phyloP scores from a whole-genome alignment of 37 sponge, comb jelly and placozoan species.

The Hexactinellida sp. region DNA sequence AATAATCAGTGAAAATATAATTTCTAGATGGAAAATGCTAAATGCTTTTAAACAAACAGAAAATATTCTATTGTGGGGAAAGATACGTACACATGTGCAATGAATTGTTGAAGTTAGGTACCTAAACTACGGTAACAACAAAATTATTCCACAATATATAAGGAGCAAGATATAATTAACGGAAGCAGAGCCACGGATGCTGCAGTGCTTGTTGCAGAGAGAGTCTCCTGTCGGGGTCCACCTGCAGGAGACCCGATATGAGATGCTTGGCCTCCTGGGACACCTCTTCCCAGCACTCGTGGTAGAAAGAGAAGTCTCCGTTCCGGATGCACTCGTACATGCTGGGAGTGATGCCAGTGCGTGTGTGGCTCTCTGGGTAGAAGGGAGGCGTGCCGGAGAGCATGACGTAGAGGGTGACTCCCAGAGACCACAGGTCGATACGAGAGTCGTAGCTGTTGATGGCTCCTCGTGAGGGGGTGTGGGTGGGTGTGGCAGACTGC shows the following conservation, averaged over 20 bases:
- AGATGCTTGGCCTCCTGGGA: neutral
- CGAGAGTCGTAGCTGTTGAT: neutral
- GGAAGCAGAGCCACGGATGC: neutral
- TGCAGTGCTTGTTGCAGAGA: neutral
- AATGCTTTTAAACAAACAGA: too few species aligned
- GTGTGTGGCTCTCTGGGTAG: neutral
- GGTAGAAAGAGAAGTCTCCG: slow-evolving; percentile 11
- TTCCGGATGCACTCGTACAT: neutral
- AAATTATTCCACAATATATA: too few species aligned
- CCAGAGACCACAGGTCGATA: slow-evolving; percentile 1
- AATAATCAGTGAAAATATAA: too few species aligned
- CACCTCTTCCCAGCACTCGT: slow-evolving; percentile 13
- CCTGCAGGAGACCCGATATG: neutral
- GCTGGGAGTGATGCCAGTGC: neutral
- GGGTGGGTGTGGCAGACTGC: neutral
- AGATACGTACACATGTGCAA: too few species aligned
- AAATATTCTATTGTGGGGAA: too few species aligned
- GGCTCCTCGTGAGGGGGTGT: neutral
- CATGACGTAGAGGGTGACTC: neutral
- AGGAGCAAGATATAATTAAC: too few species aligned
- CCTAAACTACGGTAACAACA: too few species aligned
- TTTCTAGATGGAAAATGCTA: too few species aligned
- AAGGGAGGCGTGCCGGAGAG: slow-evolving; percentile 5
- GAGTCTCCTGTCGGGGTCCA: neutral
- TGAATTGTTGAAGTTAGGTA: too few species aligned